A percentile compares a stretch with the other conserved stretches of the same genome.
phyloP scores from a whole-genome alignment of 2,888 invertebrate genomes.

The Brachyopa scutellaris region DNA sequence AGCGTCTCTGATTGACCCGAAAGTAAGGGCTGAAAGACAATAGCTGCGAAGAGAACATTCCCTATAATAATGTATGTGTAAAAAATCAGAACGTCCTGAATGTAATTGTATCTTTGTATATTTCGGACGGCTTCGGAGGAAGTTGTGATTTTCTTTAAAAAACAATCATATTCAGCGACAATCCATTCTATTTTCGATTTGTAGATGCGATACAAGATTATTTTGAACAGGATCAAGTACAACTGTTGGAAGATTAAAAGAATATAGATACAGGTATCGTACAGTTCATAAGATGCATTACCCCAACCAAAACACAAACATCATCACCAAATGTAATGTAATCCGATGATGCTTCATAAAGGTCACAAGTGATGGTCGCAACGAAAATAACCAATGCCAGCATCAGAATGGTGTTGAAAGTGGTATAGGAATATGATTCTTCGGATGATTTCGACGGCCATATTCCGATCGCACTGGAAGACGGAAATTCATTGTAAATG shows the following conservation, averaged over 20 bases:
- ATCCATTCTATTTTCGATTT: slow-evolving; percentile 74
- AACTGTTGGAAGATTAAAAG: slow-evolving; percentile 71
- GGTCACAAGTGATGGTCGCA: slow-evolving; percentile 72
- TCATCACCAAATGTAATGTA: slow-evolving; percentile 74
- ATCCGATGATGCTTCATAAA: slow-evolving; percentile 73
- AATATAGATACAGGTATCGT: too few relatives aligned
- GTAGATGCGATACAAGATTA: slow-evolving; percentile 62
- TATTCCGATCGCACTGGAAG: slow-evolving; percentile 42
- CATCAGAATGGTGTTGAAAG: slow-evolving; percentile 26
- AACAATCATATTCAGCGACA: slow-evolving; percentile 45
- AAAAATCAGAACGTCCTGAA: slow-evolving; percentile 72
- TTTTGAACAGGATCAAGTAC: slow-evolving; percentile 74
- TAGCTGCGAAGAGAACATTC: slow-evolving; percentile 73
- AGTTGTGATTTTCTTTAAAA: slow-evolving; percentile 1
- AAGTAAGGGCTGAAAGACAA: slow-evolving; percentile 75
- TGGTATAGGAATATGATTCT: slow-evolving; percentile 18
- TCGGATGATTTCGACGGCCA: slow-evolving; percentile 31
- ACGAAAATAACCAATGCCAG: slow-evolving; percentile 43
- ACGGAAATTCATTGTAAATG: too few relatives aligned
- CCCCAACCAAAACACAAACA: slow-evolving; percentile 74
- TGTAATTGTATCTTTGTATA: slow-evolving; percentile 74
- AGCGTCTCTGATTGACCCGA: slow-evolving; percentile 56
- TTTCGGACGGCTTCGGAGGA: slow-evolving; percentile 34
- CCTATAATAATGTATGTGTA: slow-evolving; percentile 57
- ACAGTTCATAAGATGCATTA: slow-evolving; percentile 46